Evolutionary conservation across 2,888 invertebrate species (phyloP).

Genomic region (Corythucha ciliata): DNA sequence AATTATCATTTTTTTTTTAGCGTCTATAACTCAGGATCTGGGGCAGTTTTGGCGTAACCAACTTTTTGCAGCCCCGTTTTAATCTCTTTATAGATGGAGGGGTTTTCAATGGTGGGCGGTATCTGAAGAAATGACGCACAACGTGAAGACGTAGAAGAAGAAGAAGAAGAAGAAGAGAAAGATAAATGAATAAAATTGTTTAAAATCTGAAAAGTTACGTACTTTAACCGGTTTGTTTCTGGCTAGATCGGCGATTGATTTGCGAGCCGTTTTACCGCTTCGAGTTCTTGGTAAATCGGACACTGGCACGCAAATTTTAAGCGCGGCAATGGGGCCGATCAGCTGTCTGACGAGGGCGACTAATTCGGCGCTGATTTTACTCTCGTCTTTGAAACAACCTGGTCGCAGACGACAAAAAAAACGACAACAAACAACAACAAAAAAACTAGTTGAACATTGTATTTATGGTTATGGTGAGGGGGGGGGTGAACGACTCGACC

Average conservation of each 20-base stretch:
- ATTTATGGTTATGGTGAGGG: slow-evolving; percentile 3
- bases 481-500: slow-evolving; percentile 19
- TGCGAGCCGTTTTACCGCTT: slow-evolving; percentile 73
- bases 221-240: slow-evolving; percentile 68
- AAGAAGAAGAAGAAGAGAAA: background rate
- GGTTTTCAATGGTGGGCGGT: slow-evolving; percentile 79
- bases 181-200: background rate
- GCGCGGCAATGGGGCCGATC: slow-evolving; percentile 83
- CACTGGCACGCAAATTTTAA: slow-evolving; percentile 69
- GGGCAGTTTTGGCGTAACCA: slow-evolving; percentile 63
- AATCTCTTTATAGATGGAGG: slow-evolving; percentile 68
- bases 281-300: slow-evolving; percentile 76
- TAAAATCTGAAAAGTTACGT: slow-evolving; percentile 34
- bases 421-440: background rate
- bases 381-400: slow-evolving; percentile 43
- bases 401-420: background rate
- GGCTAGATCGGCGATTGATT: slow-evolving; percentile 76
- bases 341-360: slow-evolving; percentile 51
- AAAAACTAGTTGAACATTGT: background rate
- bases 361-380: slow-evolving; percentile 49
- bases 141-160: background rate
- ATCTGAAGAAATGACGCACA: slow-evolving; percentile 45
- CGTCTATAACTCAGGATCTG: slow-evolving; percentile 42
- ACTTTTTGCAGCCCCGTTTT: slow-evolving; percentile 63
- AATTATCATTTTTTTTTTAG: background rate